These are phyloP conservation scores for Epizoanthus scotinus DNA, from an alignment of 92 coral and sea anemone genomes.

Conservation along the genomic window DNA sequence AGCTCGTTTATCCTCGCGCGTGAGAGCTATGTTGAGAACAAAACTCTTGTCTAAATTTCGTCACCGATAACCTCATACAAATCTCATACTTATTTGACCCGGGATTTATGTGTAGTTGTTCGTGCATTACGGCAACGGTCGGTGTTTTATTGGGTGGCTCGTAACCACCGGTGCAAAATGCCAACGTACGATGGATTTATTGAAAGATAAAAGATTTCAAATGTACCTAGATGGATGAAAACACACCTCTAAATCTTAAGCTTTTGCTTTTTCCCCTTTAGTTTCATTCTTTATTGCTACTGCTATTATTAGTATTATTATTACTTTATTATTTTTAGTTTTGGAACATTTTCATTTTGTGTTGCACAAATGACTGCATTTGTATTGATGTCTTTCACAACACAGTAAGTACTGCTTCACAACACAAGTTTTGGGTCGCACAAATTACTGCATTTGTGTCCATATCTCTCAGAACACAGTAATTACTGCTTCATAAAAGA, in stretches of 20 bases:
- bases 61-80: too few species aligned
- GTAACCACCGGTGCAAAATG: constrained; percentile 33
- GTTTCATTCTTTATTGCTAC: too few species aligned
- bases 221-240: not conserved
- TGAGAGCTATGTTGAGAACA: too few species aligned
- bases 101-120: too few species aligned
- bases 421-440: not conserved
- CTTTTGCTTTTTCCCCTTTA: too few species aligned
- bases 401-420: not conserved
- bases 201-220: not conserved
- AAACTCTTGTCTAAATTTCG: too few species aligned
- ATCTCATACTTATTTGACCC: too few species aligned
- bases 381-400: not conserved
- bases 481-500: constrained; percentile 9
- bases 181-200: not conserved
- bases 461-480: not conserved
- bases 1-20: too few species aligned
- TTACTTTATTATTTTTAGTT: too few species aligned
- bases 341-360: too few species aligned
- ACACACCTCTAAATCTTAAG: not conserved
- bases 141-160: constrained; percentile 30
- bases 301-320: too few species aligned
- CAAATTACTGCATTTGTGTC: not conserved
- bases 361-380: too few species aligned
- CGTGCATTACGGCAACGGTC: constrained; percentile 10